A percentile compares a stretch with the other conserved stretches of the same genome.
phyloP scores from a whole-genome alignment of 2,888 invertebrate species.

The Brachylomia viminalis region DNA sequence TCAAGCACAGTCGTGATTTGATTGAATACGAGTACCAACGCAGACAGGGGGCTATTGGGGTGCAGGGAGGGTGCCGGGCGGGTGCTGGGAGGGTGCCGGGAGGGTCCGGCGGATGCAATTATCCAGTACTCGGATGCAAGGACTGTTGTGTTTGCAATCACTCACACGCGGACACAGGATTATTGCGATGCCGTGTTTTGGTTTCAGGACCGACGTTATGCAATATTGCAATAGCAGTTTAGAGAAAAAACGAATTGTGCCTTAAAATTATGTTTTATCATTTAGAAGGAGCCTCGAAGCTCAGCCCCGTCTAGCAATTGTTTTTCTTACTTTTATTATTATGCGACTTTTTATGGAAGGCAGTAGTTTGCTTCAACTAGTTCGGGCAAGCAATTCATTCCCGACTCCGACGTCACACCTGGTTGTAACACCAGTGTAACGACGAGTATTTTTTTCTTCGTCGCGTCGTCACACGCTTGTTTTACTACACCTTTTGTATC shows the following conservation, averaged over 20 bases:
- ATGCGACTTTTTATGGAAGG: not conserved
- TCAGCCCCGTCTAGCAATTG: no score
- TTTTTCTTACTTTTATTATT: not conserved
- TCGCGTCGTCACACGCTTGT: no score
- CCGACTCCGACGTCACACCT: no score
- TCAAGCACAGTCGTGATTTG: conserved; percentile 10
- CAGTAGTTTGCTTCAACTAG: not conserved
- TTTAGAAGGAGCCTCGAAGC: not conserved
- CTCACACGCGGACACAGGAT: not conserved
- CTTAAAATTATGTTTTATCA: not conserved
- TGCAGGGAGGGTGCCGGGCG: not conserved
- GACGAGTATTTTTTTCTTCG: no score
- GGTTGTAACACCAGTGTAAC: no score
- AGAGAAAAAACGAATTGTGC: not conserved
- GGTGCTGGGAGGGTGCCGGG: not conserved
- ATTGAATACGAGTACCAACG: conserved; percentile 13
- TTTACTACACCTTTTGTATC: no score
- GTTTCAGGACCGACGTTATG: conserved; percentile 1
- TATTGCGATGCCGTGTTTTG: conserved; percentile 23
- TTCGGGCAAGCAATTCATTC: not conserved
- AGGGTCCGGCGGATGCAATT: conserved; percentile 34
- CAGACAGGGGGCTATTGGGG: conserved; percentile 24
- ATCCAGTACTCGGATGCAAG: not conserved
- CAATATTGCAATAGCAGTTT: not conserved
- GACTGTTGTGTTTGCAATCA: not conserved